phyloP scores from a whole-genome alignment of 2,888 invertebrate species.

The Eupithecia subfuscata region DNA sequence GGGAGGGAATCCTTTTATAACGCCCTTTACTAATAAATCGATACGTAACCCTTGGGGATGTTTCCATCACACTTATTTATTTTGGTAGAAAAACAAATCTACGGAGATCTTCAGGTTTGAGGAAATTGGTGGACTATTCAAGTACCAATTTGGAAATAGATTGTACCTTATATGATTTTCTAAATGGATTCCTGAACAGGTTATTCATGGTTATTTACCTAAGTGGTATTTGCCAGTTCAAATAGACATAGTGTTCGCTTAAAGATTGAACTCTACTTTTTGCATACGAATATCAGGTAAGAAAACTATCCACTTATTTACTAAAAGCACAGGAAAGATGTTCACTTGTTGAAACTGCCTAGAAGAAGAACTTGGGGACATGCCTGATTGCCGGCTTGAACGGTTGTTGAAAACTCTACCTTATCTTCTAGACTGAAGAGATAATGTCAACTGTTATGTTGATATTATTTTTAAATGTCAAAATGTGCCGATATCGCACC shows the following conservation, averaged over 20 bases:
- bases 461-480: slow-evolving; percentile 60
- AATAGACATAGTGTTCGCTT: background rate
- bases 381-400: slow-evolving; percentile 14
- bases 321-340: background rate
- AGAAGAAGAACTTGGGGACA: slow-evolving; percentile 12
- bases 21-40: slow-evolving; percentile 55
- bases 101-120: slow-evolving; percentile 24
- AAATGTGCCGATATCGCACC: slow-evolving; percentile 65
- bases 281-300: background rate
- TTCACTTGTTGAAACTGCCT: slow-evolving; percentile 9
- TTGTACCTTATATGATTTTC: background rate
- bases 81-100: slow-evolving; percentile 38
- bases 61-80: slow-evolving; percentile 47
- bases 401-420: slow-evolving; percentile 29
- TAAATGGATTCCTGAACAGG: background rate
- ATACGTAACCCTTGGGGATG: slow-evolving; percentile 51
- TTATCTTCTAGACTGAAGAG: slow-evolving; percentile 36
- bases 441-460: slow-evolving; percentile 35
- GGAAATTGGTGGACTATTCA: slow-evolving; percentile 19
- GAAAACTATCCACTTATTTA: too few species aligned
- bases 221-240: background rate
- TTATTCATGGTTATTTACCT: background rate
- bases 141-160: slow-evolving; percentile 19
- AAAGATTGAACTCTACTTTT: background rate
- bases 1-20: slow-evolving; percentile 58